These are phyloP conservation scores for Sebastes vulpes DNA, from an alignment of 2,797 vertebrate genomes.

Conservation along the genomic window DNA sequence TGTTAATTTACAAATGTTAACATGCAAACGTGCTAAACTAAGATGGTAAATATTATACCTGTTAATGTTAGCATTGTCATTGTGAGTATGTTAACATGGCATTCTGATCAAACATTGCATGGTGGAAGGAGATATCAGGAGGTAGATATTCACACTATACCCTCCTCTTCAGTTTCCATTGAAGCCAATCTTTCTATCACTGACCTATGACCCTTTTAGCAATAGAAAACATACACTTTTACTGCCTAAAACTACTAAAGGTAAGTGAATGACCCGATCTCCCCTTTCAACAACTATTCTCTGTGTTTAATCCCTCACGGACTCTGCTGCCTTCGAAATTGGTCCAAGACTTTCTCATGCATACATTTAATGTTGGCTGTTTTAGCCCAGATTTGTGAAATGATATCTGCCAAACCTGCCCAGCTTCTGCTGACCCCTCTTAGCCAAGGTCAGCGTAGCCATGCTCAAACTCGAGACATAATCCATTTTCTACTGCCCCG, in stretches of 20 bases:
- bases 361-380: conserved; percentile 59
- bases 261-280: conserved; percentile 41
- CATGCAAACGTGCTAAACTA: neutral
- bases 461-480: conserved; percentile 68
- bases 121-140: neutral
- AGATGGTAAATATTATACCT: neutral
- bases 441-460: conserved; percentile 75
- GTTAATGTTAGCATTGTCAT: neutral
- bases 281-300: conserved; percentile 33
- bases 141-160: conserved; percentile 3
- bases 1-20: neutral
- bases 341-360: conserved; percentile 62
- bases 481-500: conserved; percentile 72
- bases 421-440: conserved; percentile 72
- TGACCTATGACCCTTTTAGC: conserved; percentile 1
- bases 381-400: conserved; percentile 65
- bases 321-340: conserved; percentile 60
- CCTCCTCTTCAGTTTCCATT: neutral
- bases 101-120: neutral
- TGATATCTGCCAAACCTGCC: conserved; percentile 73
- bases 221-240: conserved; percentile 8
- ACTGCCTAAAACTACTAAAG: conserved; percentile 46
- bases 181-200: neutral
- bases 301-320: conserved; percentile 45
- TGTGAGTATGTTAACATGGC: neutral